Conservation (phyloP, 2,113 vertebrate species). For the Istiophorus platypterus region DNA sequence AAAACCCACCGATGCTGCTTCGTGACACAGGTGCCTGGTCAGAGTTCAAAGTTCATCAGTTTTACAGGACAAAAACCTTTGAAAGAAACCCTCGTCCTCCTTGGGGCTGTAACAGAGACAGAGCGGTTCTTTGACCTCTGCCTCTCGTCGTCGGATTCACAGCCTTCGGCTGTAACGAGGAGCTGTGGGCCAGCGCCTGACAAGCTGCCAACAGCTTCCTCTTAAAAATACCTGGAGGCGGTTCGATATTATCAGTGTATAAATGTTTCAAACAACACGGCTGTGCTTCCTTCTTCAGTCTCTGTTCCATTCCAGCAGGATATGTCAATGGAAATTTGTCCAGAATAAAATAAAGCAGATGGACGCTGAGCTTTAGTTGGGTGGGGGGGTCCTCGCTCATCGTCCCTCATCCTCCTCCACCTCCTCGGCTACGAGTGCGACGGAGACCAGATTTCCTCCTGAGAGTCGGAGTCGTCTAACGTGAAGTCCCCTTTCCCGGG, state of each 20-base stretch:
- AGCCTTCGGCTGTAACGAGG: neutral
- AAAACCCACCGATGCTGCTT: fast-evolving
- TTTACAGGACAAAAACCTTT: neutral
- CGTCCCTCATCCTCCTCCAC: neutral
- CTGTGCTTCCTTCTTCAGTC: neutral
- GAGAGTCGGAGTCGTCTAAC: constrained; percentile 62
- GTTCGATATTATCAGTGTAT: too few species aligned
- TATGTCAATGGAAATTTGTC: neutral
- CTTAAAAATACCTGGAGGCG: neutral
- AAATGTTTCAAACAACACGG: neutral
- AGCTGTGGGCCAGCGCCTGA: neutral
- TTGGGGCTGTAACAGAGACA: neutral
- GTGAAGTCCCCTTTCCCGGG: neutral
- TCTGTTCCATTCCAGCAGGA: constrained; percentile 15
- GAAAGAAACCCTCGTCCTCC: neutral
- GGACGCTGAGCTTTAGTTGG: neutral
- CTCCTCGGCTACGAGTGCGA: neutral
- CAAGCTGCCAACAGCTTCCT: neutral
- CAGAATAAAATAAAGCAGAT: neutral
- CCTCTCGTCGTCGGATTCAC: neutral
- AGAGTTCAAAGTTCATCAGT: constrained; percentile 38
- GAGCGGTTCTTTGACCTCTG: constrained; percentile 5
- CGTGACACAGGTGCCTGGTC: neutral
- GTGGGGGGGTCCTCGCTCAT: neutral
- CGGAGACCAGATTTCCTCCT: constrained; percentile 69